Conservation (phyloP, 2,113 vertebrate species). For the Thinocorus orbignyianus region DNA sequence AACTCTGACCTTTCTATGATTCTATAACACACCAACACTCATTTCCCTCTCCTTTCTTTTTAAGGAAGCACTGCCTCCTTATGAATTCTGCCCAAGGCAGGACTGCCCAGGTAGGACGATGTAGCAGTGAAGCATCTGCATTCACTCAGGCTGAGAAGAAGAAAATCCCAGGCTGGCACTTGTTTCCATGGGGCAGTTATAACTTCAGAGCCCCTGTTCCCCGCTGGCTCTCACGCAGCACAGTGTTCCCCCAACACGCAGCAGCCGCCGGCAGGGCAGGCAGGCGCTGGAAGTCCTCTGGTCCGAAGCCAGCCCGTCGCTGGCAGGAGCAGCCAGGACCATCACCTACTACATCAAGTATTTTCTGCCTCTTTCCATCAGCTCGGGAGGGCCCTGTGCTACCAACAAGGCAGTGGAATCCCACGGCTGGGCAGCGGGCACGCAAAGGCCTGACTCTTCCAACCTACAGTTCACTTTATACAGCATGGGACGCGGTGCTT, state of each 20-base stretch:
- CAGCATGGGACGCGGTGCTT: background rate
- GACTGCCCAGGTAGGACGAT: background rate
- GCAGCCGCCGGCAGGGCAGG: background rate
- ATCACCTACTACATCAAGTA: background rate
- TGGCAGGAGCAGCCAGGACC: background rate
- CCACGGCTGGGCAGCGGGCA: background rate
- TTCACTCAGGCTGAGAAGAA: background rate
- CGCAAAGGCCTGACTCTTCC: background rate
- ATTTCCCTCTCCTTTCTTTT: background rate
- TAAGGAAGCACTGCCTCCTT: background rate
- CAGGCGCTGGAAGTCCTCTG: background rate
- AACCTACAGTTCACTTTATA: rapidly evolving
- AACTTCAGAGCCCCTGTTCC: background rate
- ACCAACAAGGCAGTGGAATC: background rate
- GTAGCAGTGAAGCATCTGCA: background rate
- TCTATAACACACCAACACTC: background rate
- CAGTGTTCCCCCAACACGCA: rapidly evolving
- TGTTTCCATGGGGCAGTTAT: background rate
- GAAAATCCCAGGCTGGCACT: background rate
- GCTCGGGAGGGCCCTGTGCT: background rate
- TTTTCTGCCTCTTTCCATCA: background rate
- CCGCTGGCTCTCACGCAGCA: background rate
- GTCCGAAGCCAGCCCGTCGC: background rate
- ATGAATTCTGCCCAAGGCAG: background rate
- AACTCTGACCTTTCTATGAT: no score